Conservation (phyloP, 2,797 vertebrate genomes). For the Apogon talboti region DNA sequence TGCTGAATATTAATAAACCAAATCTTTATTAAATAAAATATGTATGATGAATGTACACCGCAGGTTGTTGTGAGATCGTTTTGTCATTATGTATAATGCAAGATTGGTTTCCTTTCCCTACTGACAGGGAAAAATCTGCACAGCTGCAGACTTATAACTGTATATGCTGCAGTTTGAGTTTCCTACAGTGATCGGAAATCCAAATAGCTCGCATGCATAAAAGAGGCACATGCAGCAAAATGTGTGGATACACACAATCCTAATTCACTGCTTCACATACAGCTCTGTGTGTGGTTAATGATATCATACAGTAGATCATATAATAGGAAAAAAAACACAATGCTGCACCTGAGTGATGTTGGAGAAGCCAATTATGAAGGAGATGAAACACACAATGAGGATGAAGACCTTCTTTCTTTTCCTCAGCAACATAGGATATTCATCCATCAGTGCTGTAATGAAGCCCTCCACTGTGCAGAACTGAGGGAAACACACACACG, state of each 20-base stretch:
- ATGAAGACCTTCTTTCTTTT: conserved; percentile 93
- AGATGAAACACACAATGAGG: conserved; percentile 88
- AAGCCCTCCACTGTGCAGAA: conserved; percentile 95
- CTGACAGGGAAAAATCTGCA: neutral
- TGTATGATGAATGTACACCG: conserved; percentile 42
- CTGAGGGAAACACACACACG: conserved; percentile 72
- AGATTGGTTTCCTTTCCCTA: conserved; percentile 1
- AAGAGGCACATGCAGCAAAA: no score
- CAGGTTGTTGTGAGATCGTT: conserved; percentile 43
- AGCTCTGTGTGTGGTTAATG: no score
- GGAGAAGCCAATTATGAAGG: conserved; percentile 91
- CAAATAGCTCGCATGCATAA: no score
- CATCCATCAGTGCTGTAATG: conserved; percentile 92
- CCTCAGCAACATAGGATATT: conserved; percentile 88
- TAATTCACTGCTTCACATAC: no score
- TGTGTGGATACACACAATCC: no score
- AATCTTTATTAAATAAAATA: conserved; percentile 45
- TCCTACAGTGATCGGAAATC: no score
- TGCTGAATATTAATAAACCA: conserved; percentile 37
- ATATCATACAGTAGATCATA: conserved; percentile 3
- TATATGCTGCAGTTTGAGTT: no score
- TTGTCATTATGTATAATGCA: conserved; percentile 54
- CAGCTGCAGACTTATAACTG: no score
- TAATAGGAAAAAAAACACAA: neutral
- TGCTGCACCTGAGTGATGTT: conserved; percentile 92